Evolutionary conservation across 2,888 invertebrate species (phyloP), one percentile per base, ranked within the genome.

Genomic region (Lochmaea crataegi): DNA sequence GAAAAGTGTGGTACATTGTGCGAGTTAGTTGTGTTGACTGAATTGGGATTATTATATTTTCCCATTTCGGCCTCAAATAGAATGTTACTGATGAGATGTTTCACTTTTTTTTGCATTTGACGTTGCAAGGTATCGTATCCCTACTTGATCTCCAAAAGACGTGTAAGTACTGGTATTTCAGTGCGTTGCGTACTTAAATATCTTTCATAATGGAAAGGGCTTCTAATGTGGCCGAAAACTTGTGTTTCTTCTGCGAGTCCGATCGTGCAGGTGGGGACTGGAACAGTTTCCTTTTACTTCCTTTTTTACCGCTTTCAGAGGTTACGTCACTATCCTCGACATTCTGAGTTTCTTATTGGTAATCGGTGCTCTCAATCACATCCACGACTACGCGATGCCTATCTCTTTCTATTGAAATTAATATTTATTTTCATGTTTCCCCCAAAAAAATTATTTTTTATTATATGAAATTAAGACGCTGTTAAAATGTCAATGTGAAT

Each of bases 51-150:
- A 42, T 73, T 56, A 53, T 69, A 69, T 16, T 73, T 65, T 16
- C 72, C 72, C 72, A 72, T 60, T 72, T 72, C 60, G 18, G 72
- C 72, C 56, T 72, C 61, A 68, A 68, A 68, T n/a, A 68, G 60
- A 60, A 68, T 45, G 42, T 68, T 58, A 38, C 45, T 68, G 22
- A 68, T 48, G 5, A 45, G 58, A 11, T 68, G 45, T 32, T 68
- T 42, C 16, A 68, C 68, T 48, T 60, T 32, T 18, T 38, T 48
- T 26, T 16, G 68, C 60, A 58, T 42, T 57, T 45, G n/a, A 58
- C 42, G 68, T 26, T 45, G 68, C 45, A 18, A 68, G 68, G 45
- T 68, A 56, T 14, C 65, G 41, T n/a, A 68, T 22, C 18, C 60
- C 45, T 45, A 68, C 38, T 60, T 45, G 68, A 42, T 68, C 42